Base-by-base conservation (phyloP, 2,113 vertebrate genomes). In the Bos indicus region DNA sequence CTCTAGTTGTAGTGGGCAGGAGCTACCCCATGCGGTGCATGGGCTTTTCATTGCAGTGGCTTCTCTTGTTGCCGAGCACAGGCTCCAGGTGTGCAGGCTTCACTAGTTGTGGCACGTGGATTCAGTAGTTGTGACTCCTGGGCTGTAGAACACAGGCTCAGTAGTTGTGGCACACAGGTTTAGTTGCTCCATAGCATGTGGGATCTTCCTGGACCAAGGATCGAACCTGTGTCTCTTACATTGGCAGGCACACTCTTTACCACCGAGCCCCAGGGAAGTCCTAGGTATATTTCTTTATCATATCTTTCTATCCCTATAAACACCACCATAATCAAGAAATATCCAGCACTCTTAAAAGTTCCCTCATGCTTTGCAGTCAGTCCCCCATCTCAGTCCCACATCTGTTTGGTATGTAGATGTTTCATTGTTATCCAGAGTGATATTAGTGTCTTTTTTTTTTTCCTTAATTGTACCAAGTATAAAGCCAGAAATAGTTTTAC, bases 401-500 rank as follows among this genome's bases (percentile, higher is more conserved):
- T 84, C 7, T 90, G n/a, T 52, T 71, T 92, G 83, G 25, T 78
- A 26, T 83, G 10, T 83, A 57, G 17, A 21, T 90, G 36, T 59
- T 94, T 93, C 52, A 25, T 94, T 94, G 90, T 91, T 77, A 52
- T 43, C 36, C n/a, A 89, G 54, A 87, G 52, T 51, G 23, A 11
- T 59, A 25, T 74, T 85, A 62, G 23, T 94, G 21, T 89, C 33
- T 90, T 95, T 33, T 86, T 84, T 84, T 95, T 94, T 52, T 51
- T 0, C 13, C 11, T 81, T 33, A n/a, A 51, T 12, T 92, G 3
- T 77, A 78, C 60, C 5, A 80, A 81, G 26, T 8, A 40, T 60
- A 95, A 83, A 87, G 30, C 46, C 80, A 89, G 16, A 86, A 92
- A 51, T 82, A 89, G n/a, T 92, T 89, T 89, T 80, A 88, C 62